Percentiles rank a stretch among this genome's conserved stretches.
phyloP scores from a whole-genome alignment of 2,797 vertebrate species.

The Chiloscyllium punctatum region DNA sequence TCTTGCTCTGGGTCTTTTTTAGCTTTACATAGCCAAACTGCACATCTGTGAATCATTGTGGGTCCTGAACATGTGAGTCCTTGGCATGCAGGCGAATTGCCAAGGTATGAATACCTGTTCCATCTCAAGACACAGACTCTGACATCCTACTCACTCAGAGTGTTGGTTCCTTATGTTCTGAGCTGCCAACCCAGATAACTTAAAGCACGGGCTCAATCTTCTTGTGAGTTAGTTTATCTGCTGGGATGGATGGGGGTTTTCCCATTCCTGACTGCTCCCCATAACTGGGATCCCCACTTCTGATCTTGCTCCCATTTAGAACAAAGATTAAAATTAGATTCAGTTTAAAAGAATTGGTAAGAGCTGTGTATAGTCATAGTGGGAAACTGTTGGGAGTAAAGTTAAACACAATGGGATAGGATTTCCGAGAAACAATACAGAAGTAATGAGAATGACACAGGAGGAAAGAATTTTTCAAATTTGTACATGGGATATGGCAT shows the following conservation, averaged over 20 bases:
- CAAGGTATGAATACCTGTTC: not conserved
- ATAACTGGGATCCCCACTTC: not conserved
- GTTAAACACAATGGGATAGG: not conserved
- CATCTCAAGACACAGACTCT: not conserved
- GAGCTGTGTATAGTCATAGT: not conserved
- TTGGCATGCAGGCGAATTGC: not conserved
- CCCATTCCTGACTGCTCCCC: not conserved
- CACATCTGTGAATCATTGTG: not conserved
- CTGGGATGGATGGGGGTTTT: not conserved
- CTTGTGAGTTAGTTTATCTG: not conserved
- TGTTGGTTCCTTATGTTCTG: not conserved
- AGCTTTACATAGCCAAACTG: not conserved
- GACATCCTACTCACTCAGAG: not conserved
- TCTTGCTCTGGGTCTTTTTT: not conserved
- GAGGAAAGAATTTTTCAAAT: not conserved
- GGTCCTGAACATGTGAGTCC: not conserved
- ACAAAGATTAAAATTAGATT: not conserved
- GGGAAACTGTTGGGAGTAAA: not conserved
- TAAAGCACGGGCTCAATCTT: not conserved
- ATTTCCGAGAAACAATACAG: not conserved
- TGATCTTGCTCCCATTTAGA: not conserved
- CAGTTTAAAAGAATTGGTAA: not conserved
- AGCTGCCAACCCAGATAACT: not conserved
- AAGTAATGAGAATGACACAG: not conserved
- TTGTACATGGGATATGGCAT: too few species aligned